Evolutionary conservation across 2,888 invertebrate species (phyloP).

Genomic region (Agrochola lychnidis): DNA sequence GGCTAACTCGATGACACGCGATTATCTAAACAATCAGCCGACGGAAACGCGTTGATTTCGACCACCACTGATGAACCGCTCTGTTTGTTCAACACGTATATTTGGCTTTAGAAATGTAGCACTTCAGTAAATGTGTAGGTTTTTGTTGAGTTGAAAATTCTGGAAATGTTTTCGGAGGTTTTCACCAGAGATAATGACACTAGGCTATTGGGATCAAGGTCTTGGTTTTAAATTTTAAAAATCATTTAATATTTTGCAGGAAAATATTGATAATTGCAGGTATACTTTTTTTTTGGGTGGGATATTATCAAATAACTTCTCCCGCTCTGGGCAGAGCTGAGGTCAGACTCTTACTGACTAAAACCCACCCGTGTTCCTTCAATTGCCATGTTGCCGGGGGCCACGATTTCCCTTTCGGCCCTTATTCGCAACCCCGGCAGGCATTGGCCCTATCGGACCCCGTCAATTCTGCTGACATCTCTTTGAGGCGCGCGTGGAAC

Average conservation of each 20-base stretch:
- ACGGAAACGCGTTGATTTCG: constrained; percentile 73
- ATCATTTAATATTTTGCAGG: neutral
- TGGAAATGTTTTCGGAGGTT: neutral
- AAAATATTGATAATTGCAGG: no score
- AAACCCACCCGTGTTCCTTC: no score
- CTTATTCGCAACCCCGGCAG: no score
- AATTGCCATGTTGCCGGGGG: no score
- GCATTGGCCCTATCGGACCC: no score
- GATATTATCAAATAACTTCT: no score
- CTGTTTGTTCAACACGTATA: constrained; percentile 65
- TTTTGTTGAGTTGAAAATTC: neutral
- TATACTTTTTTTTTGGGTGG: no score
- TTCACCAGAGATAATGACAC: neutral
- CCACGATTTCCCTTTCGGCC: no score
- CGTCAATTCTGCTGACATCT: no score
- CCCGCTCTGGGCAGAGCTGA: no score
- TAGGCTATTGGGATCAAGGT: neutral
- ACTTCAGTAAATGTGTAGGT: constrained; percentile 25
- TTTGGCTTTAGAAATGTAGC: constrained; percentile 55
- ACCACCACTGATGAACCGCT: constrained; percentile 72
- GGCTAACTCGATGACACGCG: constrained; percentile 76
- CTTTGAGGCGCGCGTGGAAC: no score
- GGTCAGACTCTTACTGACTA: no score
- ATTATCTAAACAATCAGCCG: constrained; percentile 80
- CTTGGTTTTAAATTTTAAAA: neutral